Evolutionary conservation across 2,888 invertebrate species (phyloP).

Genomic region (Nowickia ferox): DNA sequence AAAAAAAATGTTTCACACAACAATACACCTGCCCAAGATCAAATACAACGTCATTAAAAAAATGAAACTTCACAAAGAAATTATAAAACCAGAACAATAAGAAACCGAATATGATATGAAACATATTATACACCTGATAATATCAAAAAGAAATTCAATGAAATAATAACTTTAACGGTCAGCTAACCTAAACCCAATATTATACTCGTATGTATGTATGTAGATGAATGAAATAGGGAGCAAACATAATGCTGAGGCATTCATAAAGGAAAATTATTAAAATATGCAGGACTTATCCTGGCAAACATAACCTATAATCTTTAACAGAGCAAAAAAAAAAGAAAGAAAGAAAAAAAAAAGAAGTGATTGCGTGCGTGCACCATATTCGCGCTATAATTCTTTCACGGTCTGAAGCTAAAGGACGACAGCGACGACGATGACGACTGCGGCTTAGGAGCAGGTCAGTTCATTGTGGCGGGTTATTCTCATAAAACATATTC

Average conservation of each 20-base stretch:
- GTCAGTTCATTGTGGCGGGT: constrained; percentile 20
- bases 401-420: constrained; percentile 62
- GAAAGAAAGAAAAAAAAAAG: background rate
- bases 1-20: background rate
- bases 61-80: constrained; percentile 2
- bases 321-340: constrained; percentile 33
- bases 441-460: constrained; percentile 46
- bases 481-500: constrained; percentile 53
- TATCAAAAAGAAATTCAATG: constrained; percentile 66
- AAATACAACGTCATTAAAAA: constrained; percentile 21
- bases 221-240: constrained; percentile 11
- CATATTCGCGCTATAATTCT: constrained; percentile 71
- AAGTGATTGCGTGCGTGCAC: constrained; percentile 64
- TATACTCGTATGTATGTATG: background rate
- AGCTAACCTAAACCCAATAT: constrained; percentile 33
- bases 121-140: constrained; percentile 68
- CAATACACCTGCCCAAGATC: constrained; percentile 69
- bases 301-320: constrained; percentile 67
- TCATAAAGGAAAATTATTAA: constrained; percentile 41
- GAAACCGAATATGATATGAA: constrained; percentile 38
- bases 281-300: constrained; percentile 60
- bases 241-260: constrained; percentile 25
- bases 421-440: background rate
- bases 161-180: constrained; percentile 65
- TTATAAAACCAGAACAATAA: background rate